These are phyloP conservation scores for Diploscapter pachys DNA, from an alignment of 1,140 invertebrate species.

Conservation along the genomic window DNA sequence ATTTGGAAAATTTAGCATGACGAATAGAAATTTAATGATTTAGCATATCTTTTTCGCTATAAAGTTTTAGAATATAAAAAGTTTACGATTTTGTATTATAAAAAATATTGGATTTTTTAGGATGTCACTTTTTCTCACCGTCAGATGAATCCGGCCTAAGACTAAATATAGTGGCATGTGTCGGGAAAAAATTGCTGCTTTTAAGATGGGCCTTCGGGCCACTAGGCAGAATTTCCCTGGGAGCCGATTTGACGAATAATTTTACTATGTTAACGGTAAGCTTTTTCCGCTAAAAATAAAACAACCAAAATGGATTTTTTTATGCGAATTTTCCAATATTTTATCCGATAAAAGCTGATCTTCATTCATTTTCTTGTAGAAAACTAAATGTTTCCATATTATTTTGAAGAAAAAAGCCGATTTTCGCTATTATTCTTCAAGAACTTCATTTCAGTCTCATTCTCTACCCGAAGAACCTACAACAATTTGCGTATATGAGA, in stretches of 20 bases:
- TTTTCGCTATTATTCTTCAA: background rate
- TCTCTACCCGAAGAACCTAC: constrained; percentile 22
- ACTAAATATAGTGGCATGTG: constrained; percentile 29
- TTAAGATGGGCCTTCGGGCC: constrained; percentile 29
- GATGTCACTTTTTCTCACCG: constrained; percentile 28
- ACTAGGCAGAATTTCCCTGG: constrained; percentile 13
- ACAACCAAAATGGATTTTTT: background rate
- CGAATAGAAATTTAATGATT: too few species aligned
- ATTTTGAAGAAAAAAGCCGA: too few species aligned
- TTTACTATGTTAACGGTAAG: constrained; percentile 20
- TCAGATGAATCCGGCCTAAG: constrained; percentile 13
- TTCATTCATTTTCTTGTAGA: too few species aligned
- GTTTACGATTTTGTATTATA: background rate
- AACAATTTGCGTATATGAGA: constrained; percentile 29
- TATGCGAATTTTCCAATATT: too few species aligned
- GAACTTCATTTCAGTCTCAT: constrained; percentile 14
- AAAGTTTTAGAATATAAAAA: too few species aligned
- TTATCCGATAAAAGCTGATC: too few species aligned
- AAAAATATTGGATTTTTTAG: background rate
- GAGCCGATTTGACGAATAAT: constrained; percentile 26
- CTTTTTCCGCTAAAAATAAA: background rate
- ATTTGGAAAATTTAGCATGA: too few species aligned
- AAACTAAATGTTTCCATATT: too few species aligned
- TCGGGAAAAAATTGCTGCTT: constrained; percentile 16
- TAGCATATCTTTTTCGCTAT: too few species aligned